Base-by-base conservation (phyloP, 2,888 invertebrate species). In the Apotomis betuletana region DNA sequence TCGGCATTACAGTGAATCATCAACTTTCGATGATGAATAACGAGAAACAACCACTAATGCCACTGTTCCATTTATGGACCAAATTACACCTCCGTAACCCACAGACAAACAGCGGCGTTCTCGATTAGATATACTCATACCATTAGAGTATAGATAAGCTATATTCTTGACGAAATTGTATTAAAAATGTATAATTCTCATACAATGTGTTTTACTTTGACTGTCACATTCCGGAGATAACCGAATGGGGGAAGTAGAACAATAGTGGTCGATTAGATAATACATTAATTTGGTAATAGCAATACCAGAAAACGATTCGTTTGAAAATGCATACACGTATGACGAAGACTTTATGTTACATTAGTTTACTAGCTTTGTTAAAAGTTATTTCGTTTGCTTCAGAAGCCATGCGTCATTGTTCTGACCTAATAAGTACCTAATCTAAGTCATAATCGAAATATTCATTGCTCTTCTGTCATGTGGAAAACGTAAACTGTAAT, bases 21-120 rank as follows among this genome's bases (percentile, higher is more conserved):
- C 71, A 67, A 67, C 71, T 71, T 71, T 71, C 67, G 44, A 67
- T 57, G 57, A 60, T 60, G 70, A 27, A 70, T 71, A 71, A 67
- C 67, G 67, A 67, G 71, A 67, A 62, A 62, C 67, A 62, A 38
- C 61, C 61, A 67, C 55, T 71, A 44, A 67, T 57, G 57, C 57
- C 51, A 57, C 57, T 61, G 67, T 62, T 62, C 67, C 71, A 71
- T 67, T 61, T 71, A 67, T 67, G 60, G 67, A 62, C 67, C 67
- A 51, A 71, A 71, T 71, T 70, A 70, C 71, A 41, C 15, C 6
- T 38, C 27, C 46, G 61, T 71, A 67, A 55, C 54, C 67, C 55
- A 61, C 55, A 54, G 67, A 67, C 65, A 69, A 10, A 44, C 44
- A 57, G 44, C 6, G 65, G 70, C 27, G 58, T 44, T 54, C 67